Evolutionary conservation across 2,888 invertebrate genomes (phyloP).

Genomic region (Plebejus melissa): DNA sequence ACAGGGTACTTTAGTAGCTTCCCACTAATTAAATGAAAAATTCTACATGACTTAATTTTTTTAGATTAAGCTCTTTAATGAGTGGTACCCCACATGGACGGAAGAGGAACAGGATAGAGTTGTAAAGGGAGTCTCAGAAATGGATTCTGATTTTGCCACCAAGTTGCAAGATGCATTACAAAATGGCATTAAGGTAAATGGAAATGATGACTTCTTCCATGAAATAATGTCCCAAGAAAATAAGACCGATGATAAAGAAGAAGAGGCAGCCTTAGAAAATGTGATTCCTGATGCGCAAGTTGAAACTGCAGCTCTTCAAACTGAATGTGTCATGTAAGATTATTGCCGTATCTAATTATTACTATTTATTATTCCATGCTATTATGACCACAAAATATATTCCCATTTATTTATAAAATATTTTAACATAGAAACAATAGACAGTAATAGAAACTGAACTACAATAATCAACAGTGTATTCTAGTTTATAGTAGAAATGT

Average conservation of each 20-base stretch:
- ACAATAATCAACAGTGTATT: background rate
- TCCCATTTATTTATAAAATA: constrained; percentile 1
- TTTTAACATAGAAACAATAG: background rate
- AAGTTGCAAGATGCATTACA: constrained; percentile 79
- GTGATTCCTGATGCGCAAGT: background rate
- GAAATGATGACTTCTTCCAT: constrained; percentile 46
- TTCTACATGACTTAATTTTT: constrained; percentile 31
- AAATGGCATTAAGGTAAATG: constrained; percentile 58
- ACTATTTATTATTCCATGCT: constrained; percentile 13
- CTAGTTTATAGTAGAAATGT: background rate
- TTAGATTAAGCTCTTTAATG: constrained; percentile 88
- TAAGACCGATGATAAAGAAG: constrained; percentile 41
- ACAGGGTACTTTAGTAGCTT: background rate
- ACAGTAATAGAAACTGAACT: background rate
- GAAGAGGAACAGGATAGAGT: constrained; percentile 85
- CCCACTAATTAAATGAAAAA: too few relatives aligned
- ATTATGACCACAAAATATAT: background rate
- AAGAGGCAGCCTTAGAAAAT: constrained; percentile 37
- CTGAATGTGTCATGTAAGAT: constrained; percentile 28
- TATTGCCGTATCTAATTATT: background rate
- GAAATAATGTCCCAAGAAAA: constrained; percentile 37
- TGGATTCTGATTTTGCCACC: constrained; percentile 84
- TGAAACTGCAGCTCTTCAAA: background rate
- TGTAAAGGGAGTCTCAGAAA: constrained; percentile 83
- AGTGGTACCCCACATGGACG: constrained; percentile 91